These are phyloP conservation scores for Zaprionus vittiger DNA, from an alignment of 1,140 invertebrate genomes.

Conservation along the genomic window DNA sequence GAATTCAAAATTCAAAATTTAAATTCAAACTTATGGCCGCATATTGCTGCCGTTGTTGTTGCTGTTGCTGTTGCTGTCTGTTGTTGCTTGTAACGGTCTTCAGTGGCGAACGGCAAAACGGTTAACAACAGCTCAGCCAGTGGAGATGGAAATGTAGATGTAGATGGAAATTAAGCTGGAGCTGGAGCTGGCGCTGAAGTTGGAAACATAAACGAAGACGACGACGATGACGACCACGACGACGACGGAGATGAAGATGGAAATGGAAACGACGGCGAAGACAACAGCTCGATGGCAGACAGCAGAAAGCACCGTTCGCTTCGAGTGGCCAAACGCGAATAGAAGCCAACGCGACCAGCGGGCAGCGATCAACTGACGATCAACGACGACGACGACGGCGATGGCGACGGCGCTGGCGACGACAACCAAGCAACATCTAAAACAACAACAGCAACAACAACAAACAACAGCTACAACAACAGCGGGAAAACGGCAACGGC, in stretches of 20 bases:
- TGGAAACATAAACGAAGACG: constrained; percentile 14
- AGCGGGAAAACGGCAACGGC: constrained; percentile 20
- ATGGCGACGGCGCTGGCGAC: constrained; percentile 9
- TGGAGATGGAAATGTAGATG: constrained; percentile 20
- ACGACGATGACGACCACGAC: constrained; percentile 20
- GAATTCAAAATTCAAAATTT: constrained; percentile 44
- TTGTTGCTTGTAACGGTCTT: constrained; percentile 58
- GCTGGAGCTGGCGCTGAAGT: not conserved
- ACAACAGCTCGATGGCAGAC: constrained; percentile 33
- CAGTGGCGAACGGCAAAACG: constrained; percentile 36
- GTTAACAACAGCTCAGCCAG: constrained; percentile 21
- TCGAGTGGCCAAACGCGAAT: constrained; percentile 77
- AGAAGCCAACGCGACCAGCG: constrained; percentile 61
- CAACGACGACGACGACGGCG: not conserved
- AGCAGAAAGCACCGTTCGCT: constrained; percentile 74
- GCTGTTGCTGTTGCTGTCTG: constrained; percentile 41
- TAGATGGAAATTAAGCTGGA: constrained; percentile 14
- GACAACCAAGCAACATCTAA: constrained; percentile 25
- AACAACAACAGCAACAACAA: constrained; percentile 24
- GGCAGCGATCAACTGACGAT: constrained; percentile 36
- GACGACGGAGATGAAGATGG: constrained; percentile 8
- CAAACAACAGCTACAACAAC: constrained; percentile 15
- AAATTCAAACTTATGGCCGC: constrained; percentile 60
- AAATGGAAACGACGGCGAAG: constrained; percentile 26
- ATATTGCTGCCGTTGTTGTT: constrained; percentile 40